A percentile compares a stretch with the other conserved stretches of the same genome.
phyloP scores from a whole-genome alignment of 2,797 vertebrate species.

The Notoglanidium macrostoma region DNA sequence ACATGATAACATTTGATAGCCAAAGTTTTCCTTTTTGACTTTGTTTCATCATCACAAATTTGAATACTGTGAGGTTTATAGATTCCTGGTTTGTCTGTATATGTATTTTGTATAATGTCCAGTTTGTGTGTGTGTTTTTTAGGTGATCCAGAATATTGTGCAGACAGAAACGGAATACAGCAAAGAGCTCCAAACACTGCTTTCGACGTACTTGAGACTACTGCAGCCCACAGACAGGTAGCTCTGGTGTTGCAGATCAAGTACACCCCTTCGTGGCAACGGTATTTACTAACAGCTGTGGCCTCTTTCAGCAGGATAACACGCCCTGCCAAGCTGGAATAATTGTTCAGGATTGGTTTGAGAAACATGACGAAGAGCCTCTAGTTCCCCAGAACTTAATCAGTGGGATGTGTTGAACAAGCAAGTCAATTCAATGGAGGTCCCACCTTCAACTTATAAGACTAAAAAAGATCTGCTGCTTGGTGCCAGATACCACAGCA shows the following conservation, averaged over 20 bases:
- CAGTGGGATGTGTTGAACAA: too few relatives aligned
- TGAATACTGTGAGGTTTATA: neutral
- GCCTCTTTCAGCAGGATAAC: too few relatives aligned
- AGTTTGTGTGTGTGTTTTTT: neutral
- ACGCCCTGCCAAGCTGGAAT: too few relatives aligned
- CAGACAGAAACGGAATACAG: conserved; percentile 97
- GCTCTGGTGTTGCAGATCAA: neutral
- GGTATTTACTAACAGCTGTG: too few relatives aligned
- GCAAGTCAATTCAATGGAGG: too few relatives aligned
- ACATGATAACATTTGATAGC: neutral
- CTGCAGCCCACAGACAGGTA: conserved; percentile 92
- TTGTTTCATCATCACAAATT: neutral
- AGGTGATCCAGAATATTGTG: conserved; percentile 99
- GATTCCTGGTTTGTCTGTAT: neutral
- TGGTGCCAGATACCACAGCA: too few relatives aligned
- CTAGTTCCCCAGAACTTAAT: too few relatives aligned
- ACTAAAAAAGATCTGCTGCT: too few relatives aligned
- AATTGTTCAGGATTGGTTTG: too few relatives aligned
- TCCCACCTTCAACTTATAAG: too few relatives aligned
- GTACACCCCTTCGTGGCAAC: too few relatives aligned
- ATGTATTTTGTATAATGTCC: neutral
- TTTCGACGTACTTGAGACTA: conserved; percentile 89
- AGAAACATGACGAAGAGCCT: too few relatives aligned
- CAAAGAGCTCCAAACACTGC: conserved; percentile 93
- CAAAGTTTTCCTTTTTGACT: neutral